phyloP scores from a whole-genome alignment of 2,888 invertebrate species.

The Standfussiana lucernea region DNA sequence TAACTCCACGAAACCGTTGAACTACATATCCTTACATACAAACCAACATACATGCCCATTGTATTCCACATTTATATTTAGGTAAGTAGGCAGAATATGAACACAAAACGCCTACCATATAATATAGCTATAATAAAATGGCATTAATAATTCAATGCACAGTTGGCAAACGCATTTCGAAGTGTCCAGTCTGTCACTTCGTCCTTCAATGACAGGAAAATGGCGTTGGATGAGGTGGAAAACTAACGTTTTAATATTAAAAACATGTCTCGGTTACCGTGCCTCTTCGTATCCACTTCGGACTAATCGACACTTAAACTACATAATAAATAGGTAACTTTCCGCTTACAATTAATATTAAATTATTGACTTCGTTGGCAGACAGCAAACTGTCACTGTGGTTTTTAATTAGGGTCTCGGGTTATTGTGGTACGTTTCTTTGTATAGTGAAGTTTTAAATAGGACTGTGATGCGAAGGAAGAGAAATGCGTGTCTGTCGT shows the following conservation, averaged over 20 bases:
- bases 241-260: conserved; percentile 83
- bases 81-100: conserved; percentile 74
- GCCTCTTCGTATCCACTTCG: conserved; percentile 64
- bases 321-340: conserved; percentile 68
- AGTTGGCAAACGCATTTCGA: conserved; percentile 79
- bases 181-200: conserved; percentile 77
- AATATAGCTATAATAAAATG: conserved; percentile 72
- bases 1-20: conserved; percentile 49
- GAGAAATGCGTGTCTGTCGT: conserved; percentile 56
- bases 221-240: conserved; percentile 80
- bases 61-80: conserved; percentile 70
- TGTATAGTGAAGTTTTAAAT: conserved; percentile 54
- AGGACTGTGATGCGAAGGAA: conserved; percentile 35
- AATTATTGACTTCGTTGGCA: conserved; percentile 66
- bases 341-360: conserved; percentile 71
- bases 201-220: conserved; percentile 86
- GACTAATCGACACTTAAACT: conserved; percentile 64
- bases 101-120: conserved; percentile 65
- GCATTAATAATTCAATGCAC: conserved; percentile 78
- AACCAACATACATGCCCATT: conserved; percentile 41
- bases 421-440: conserved; percentile 45
- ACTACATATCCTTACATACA: conserved; percentile 53
- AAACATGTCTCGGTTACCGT: conserved; percentile 71
- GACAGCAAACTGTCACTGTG: conserved; percentile 62
- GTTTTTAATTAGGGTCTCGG: conserved; percentile 59